Conservation (phyloP, 2,797 vertebrate species). For the Lophius americanus region DNA sequence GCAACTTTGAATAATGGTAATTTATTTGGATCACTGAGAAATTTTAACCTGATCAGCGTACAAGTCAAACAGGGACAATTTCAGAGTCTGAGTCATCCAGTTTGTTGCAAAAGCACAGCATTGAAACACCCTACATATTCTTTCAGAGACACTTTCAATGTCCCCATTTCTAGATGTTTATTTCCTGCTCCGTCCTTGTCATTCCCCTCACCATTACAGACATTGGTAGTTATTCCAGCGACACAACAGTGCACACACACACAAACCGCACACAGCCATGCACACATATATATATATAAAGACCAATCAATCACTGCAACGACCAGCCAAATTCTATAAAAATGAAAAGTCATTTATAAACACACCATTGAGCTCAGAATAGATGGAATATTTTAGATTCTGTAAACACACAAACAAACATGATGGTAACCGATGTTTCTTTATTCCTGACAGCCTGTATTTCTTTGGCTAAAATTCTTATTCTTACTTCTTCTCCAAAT, state of each 20-base stretch:
- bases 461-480: too few species aligned
- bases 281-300: neutral
- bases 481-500: neutral
- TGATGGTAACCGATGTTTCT: neutral
- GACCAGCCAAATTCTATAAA: neutral
- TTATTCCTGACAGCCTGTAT: neutral
- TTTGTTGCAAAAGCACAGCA: conserved; percentile 9
- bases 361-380: neutral
- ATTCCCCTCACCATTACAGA: too few species aligned
- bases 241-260: conserved; percentile 1
- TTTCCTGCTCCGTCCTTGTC: conserved; percentile 18
- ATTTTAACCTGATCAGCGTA: conserved; percentile 12
- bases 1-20: neutral
- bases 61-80: conserved; percentile 5
- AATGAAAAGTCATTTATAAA: neutral
- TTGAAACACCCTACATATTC: conserved; percentile 16
- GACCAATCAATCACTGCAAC: neutral
- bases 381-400: neutral
- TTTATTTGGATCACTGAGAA: neutral
- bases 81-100: neutral
- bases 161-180: conserved; percentile 16
- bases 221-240: conserved; percentile 14
- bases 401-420: too few species aligned
- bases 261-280: neutral
- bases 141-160: conserved; percentile 12